A percentile compares a stretch with the other conserved stretches of the same genome.
These are phyloP conservation scores for Stigmatopora argus DNA, from an alignment of 2,113 vertebrate species.

Conservation along the genomic window DNA sequence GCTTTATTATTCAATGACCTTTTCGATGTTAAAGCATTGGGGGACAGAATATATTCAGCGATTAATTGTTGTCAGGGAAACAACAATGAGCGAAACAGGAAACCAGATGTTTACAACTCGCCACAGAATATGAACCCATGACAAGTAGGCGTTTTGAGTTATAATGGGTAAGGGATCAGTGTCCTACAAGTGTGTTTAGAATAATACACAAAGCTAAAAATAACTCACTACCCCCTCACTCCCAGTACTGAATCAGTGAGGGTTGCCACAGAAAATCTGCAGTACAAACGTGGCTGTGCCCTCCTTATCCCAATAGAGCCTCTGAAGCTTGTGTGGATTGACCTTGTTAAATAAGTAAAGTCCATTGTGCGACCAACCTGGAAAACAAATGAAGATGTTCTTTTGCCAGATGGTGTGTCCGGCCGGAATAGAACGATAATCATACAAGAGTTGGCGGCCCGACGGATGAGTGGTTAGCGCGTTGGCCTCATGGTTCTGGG, in stretches of 20 bases:
- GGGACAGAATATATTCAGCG: constrained; percentile 29
- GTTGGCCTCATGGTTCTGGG: too few relatives aligned
- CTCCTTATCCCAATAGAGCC: constrained; percentile 21
- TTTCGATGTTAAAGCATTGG: constrained; percentile 5
- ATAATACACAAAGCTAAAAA: constrained; percentile 37
- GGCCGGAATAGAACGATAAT: constrained; percentile 34
- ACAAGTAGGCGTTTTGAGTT: constrained; percentile 12
- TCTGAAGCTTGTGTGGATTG: constrained; percentile 52
- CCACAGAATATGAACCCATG: constrained; percentile 17
- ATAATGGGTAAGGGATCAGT: constrained; percentile 14
- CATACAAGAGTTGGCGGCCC: not conserved
- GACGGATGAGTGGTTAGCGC: too few relatives aligned
- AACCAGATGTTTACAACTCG: constrained; percentile 17
- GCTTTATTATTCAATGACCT: constrained; percentile 21
- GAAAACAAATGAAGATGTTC: constrained; percentile 55
- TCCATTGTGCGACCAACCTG: constrained; percentile 47
- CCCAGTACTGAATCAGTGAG: constrained; percentile 23
- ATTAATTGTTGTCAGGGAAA: constrained; percentile 29
- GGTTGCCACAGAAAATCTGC: constrained; percentile 23
- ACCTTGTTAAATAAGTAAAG: constrained; percentile 67
- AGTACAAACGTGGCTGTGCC: constrained; percentile 16
- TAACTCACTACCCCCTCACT: constrained; percentile 24
- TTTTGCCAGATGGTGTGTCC: constrained; percentile 33
- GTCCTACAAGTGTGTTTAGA: constrained; percentile 23
- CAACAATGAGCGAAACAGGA: constrained; percentile 23